These are phyloP conservation scores for Panorpa germanica DNA, from an alignment of 2,888 invertebrate species.

Conservation along the genomic window DNA sequence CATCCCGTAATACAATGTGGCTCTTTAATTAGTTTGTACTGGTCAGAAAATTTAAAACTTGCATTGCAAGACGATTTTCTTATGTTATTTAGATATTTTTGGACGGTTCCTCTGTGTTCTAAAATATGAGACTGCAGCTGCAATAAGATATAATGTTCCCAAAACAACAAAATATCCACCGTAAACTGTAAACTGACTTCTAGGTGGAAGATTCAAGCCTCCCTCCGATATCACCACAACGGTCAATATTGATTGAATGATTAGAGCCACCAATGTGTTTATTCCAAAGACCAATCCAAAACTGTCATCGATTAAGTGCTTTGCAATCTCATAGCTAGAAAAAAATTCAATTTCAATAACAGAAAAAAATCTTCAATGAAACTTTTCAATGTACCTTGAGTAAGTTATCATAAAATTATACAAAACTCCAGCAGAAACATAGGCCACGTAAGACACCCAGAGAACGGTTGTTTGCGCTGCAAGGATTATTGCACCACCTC, in stretches of 20 bases:
- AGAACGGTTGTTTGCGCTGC: constrained; percentile 29
- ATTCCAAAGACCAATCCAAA: constrained; percentile 71
- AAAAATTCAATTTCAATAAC: constrained; percentile 5
- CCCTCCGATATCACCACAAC: constrained; percentile 39
- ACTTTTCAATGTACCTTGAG: constrained; percentile 30
- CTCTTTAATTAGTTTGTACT: too few species aligned
- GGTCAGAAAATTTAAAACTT: too few species aligned
- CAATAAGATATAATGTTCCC: too few species aligned
- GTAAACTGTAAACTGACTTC: too few species aligned
- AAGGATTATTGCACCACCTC: constrained; percentile 25
- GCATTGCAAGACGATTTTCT: too few species aligned
- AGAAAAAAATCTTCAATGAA: neutral
- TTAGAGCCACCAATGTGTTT: constrained; percentile 57
- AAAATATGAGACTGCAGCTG: too few species aligned
- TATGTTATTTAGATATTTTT: too few species aligned
- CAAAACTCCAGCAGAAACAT: constrained; percentile 40
- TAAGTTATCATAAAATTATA: constrained; percentile 58
- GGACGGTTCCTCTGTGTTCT: too few species aligned
- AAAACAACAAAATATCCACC: too few species aligned
- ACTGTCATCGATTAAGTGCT: too few species aligned
- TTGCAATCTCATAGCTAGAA: constrained; percentile 65
- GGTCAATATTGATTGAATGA: constrained; percentile 54
- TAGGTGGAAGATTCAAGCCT: too few species aligned
- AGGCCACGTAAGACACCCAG: constrained; percentile 40
- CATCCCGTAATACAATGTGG: too few species aligned